Base-by-base conservation (phyloP, 2,888 invertebrate species). In the Luffia ferchaultella region DNA sequence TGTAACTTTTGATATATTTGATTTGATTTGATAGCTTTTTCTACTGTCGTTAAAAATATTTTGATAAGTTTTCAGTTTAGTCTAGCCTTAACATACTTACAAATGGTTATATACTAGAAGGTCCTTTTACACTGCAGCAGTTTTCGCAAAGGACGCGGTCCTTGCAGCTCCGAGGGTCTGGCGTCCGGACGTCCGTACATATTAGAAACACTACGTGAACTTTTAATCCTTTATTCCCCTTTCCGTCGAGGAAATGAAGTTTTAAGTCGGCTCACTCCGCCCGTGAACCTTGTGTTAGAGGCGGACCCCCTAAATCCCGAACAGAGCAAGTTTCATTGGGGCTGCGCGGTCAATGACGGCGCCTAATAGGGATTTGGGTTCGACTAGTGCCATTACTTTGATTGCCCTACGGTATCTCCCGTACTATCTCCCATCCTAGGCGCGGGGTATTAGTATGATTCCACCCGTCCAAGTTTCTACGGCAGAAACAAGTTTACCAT, bases 331-430 rank as follows among this genome's bases (percentile, higher is more conserved):
- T 69, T 69, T 64, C 55, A 50, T 48, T 46, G 60, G 60, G 59
- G 59, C 53, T 54, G 58, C 60, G 59, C 64, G 65, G 64, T 63
- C 65, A 66, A 67, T 65, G 62, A 64, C 60, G 57, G 62, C 55
- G 48, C 61, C 59, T 61, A 64, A 65, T 62, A 61, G 62, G 67
- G 67, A 68, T 71, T 67, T 63, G 59, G 58, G 57, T 58, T 57
- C 64, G 67, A 67, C 67, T 67, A 64, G 62, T 63, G 64, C 68
- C 68, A 70, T 72, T 72, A 71, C 60, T 65, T 62, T 65, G 65
- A 70, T 68, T 66, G 65, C 53, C 20, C 17, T 18, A n/a, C 48
- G 40, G 42, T 30, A 30, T 30, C 30, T 30, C 30, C 30, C 30
- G n/a, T 20, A 30, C 40, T 30, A 20, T 20, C 30, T 15, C 30